Percentiles rank a stretch among this genome's conserved stretches.
These are phyloP conservation scores for Corydoras maculifer DNA, from an alignment of 2,113 vertebrate genomes.

Conservation along the genomic window DNA sequence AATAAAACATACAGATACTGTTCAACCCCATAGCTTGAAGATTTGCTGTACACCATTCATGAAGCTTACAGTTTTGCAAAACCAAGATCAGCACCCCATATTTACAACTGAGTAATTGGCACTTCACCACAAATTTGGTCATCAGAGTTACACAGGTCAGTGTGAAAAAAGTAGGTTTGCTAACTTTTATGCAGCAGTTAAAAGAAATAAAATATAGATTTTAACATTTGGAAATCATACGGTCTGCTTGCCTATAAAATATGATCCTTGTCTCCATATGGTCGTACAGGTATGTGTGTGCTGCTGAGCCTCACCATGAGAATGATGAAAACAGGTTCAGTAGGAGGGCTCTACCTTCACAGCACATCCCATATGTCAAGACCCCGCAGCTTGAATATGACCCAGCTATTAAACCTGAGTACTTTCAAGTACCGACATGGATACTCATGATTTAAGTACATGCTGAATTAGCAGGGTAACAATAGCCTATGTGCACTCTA, in stretches of 20 bases:
- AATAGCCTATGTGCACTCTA: constrained; percentile 8
- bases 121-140: too few species aligned
- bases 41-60: too few species aligned
- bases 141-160: too few species aligned
- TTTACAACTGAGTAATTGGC: too few species aligned
- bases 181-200: too few species aligned
- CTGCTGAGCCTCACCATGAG: background rate
- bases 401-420: constrained; percentile 44
- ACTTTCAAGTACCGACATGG: constrained; percentile 40
- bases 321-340: constrained; percentile 9
- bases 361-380: constrained; percentile 19
- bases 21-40: too few species aligned
- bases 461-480: constrained; percentile 24
- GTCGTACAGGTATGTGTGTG: constrained; percentile 7
- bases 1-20: too few species aligned
- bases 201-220: too few species aligned
- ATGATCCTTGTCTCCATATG: background rate
- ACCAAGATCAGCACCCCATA: too few species aligned
- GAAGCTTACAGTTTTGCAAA: too few species aligned
- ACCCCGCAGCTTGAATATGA: constrained; percentile 43
- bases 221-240: constrained; percentile 5
- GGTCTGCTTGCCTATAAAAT: constrained; percentile 11
- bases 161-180: too few species aligned
- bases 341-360: constrained; percentile 13
- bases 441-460: constrained; percentile 49